Percentiles rank a stretch among this genome's conserved stretches.
Conservation (phyloP, 2,797 vertebrate species). For the Phoebastria nigripes region DNA sequence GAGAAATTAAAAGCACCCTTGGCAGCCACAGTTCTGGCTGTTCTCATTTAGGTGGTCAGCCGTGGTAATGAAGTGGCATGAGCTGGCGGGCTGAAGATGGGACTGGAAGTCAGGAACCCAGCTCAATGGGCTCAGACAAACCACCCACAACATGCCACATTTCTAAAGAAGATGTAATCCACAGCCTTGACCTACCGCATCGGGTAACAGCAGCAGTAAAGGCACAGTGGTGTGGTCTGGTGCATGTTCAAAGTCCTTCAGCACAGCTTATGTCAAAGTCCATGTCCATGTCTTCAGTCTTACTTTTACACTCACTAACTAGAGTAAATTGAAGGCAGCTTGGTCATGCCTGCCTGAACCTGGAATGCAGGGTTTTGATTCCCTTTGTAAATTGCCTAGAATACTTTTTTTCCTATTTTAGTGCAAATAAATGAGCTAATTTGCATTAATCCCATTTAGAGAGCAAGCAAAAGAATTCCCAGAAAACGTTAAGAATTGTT, state of each 20-base stretch:
- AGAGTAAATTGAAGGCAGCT: conserved; percentile 59
- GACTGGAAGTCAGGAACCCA: background rate
- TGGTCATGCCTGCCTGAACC: conserved; percentile 62
- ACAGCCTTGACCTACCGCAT: background rate
- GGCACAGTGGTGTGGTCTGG: background rate
- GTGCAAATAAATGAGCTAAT: conserved; percentile 62
- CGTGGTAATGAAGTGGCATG: conserved; percentile 13
- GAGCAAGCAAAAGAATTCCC: conserved; percentile 20
- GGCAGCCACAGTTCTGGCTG: conserved; percentile 24
- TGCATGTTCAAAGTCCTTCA: background rate
- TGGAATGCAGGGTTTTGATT: conserved; percentile 51
- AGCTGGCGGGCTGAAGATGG: background rate
- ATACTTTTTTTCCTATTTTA: background rate
- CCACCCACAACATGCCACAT: background rate
- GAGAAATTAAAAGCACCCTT: conserved; percentile 49
- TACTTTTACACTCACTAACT: conserved; percentile 16
- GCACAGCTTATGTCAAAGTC: background rate
- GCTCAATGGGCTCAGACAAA: background rate
- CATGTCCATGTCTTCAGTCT: conserved; percentile 47
- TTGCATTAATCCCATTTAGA: conserved; percentile 52
- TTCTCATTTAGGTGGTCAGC: conserved; percentile 30
- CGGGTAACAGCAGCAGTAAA: background rate
- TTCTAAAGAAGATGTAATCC: background rate
- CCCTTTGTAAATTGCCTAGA: conserved; percentile 31
- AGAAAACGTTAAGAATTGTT: conserved; percentile 41